Evolutionary conservation across 2,888 invertebrate genomes (phyloP), one percentile per base, ranked within the genome.

Genomic region (Helicoverpa assulta): DNA sequence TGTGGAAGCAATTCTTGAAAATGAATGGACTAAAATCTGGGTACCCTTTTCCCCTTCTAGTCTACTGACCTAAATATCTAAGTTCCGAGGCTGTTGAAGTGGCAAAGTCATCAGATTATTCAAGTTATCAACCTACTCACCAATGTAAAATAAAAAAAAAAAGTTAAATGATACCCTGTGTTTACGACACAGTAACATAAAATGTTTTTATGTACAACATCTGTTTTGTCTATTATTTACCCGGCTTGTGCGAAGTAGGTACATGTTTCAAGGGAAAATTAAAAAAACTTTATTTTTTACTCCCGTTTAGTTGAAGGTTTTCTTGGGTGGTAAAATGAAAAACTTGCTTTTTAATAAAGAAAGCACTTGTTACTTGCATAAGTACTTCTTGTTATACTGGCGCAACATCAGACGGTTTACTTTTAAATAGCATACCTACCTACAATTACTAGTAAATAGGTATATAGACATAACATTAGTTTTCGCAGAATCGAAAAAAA

Each of bases 261-360:
- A 59, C 61, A 64, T 53, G 16, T 50, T 64, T 57, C 53, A 50
- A 14, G 37, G 59, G 53, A 64, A 71, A 67, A 77, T 61, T 67
- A 61, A 72, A 70, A 68, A 55, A 57, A 57, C 12, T 55, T 73
- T 62, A 63, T 60, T 67, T 77, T 78, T 63, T 60, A 5, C 52
- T n/a, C 50, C 29, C 18, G 47, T 55, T 60, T 50, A 66, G 56
- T 43, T 51, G 51, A 66, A 73, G 58, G 43, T 68, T 71, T 70
- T 57, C 68, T 71, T 55, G 21, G 69, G 69, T 58, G 53, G 55
- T 43, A 64, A 69, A 78, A 79, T 68, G 14, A 67, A 79, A 76
- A 75, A 70, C 78, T 74, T 70, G 60, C 67, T 65, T 63, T 79
- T 70, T 79, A 68, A 68, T 71, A 71, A 79, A 79, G 66, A 57